Evolutionary conservation across 2,888 invertebrate genomes (phyloP), one percentile per base, ranked within the genome.

Genomic region (Alitta virens): DNA sequence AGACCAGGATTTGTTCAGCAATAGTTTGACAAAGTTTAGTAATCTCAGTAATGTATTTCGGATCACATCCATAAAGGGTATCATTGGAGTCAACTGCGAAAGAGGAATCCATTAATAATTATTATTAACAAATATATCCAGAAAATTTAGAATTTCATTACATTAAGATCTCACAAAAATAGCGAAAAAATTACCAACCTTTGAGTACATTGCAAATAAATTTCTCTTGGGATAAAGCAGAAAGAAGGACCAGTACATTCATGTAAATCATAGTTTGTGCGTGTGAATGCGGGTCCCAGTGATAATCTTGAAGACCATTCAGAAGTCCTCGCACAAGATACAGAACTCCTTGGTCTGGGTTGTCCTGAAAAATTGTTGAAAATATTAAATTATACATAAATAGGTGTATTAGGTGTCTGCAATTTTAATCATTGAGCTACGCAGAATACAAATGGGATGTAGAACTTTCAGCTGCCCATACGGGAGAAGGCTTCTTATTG

Each of bases 11-110:
- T 81, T 92, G 90, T 71, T 91, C 90, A 42, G 94, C 85, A 59
- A 94, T 85, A 68, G 90, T 76, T 27, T 67, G 59, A 53, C 73
- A 73, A 57, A 79, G 68, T 18, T 68, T 68, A 74, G 91, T 89
- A 1, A 95, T 85, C 81, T 92, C 91, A 1, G 85, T 83, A 56
- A 94, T 84, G 79, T 93, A 96, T 82, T 93, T 92, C 16, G 88
- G 86, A 83, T 95, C 94, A 14, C 89, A 88, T 7, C 95, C 95
- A 78, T 96, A 97, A 46, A 97, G 83, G 62, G 89, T 87, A 81
- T 97, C 95, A 79, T 97, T 97, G 2, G 95, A 94, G 75, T 95
- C 90, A 65, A 96, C 93, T 87, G 89, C 21, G 18, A 46, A n/a
- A n/a, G n/a, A n/a, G n/a, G n/a, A n/a, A n/a, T n/a, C n/a, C n/a